Evolutionary conservation across 1,140 invertebrate species (phyloP), one percentile per base, ranked within the genome.

Genomic region (Macrostomum lignano): DNA sequence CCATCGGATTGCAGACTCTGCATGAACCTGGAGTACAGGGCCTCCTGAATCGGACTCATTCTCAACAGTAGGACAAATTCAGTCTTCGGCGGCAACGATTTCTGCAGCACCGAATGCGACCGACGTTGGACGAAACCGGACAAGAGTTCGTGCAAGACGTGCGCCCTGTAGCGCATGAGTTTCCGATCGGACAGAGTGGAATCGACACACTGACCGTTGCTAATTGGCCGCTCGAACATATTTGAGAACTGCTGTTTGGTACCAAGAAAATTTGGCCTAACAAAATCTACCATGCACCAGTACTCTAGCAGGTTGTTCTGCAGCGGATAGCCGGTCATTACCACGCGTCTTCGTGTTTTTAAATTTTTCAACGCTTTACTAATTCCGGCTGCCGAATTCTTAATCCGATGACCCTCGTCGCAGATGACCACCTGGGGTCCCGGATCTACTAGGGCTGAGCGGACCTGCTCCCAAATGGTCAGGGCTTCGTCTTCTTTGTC

Each of bases 221-320:
- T 71, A 44, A 96, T 94, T 2, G 55, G 53, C 37, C 55, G 56
- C 5, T 60, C 46, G 41, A 60, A 57, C 15, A 57, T 52, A 46
- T 84, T 86, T 37, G 67, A 60, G 52, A 82, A 91, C 59, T 91
- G 81, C 46, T 73, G 76, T 40, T 69, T 68, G 1, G 74, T 81
- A 40, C 82, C 82, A 7, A 93, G 55, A 3, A 91, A 60, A 58
- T 72, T 78, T 1, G 81, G 81, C 51, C 88, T 91, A 3, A 91
- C 78, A 60, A 93, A 88, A 41, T 77, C 69, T 13, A 88, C 74
- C 82, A 93, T 93, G 22, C 47, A 63, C 63, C 55, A 46, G 67
- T 65, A 91, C 65, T 91, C 84, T 45, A 67, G 67, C 7, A 93
- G 65, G 64, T 91, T 91, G 51, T 93, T 93, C 55, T 93, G 82